phyloP scores from a whole-genome alignment of 1,140 invertebrate genomes.

The Melanaphis sacchari region DNA sequence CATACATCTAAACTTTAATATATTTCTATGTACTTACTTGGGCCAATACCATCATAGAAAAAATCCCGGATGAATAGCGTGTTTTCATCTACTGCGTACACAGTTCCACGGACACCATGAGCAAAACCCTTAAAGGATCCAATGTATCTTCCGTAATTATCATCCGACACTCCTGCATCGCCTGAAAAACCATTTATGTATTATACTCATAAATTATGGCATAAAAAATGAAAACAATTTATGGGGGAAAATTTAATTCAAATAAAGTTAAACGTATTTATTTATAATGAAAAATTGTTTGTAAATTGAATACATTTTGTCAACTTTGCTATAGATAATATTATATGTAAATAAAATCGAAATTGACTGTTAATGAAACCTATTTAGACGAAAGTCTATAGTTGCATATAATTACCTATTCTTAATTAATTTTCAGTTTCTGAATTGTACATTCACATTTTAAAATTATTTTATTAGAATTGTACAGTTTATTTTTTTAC shows the following conservation, averaged over 20 bases:
- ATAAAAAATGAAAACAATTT: background rate
- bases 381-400: too few species aligned
- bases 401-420: too few species aligned
- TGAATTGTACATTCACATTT: too few species aligned
- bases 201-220: background rate
- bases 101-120: slow-evolving; percentile 78
- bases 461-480: too few species aligned
- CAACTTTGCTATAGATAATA: too few species aligned
- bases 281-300: too few species aligned
- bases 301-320: too few species aligned
- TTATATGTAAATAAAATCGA: too few species aligned
- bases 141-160: slow-evolving; percentile 77
- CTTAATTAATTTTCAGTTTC: too few species aligned
- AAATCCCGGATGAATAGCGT: slow-evolving; percentile 87
- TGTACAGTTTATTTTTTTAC: too few species aligned
- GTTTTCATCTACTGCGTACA: slow-evolving; percentile 86
- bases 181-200: slow-evolving; percentile 21
- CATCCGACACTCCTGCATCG: slow-evolving; percentile 64
- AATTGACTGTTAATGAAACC: too few species aligned
- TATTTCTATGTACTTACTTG: slow-evolving; percentile 64
- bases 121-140: slow-evolving; percentile 73
- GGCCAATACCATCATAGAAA: slow-evolving; percentile 83
- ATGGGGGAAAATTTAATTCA: background rate
- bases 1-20: background rate
- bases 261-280: background rate